Percentiles rank a stretch among this genome's conserved stretches.
Conservation (phyloP, 2,797 vertebrate species). For the Gephyroberyx darwinii region DNA sequence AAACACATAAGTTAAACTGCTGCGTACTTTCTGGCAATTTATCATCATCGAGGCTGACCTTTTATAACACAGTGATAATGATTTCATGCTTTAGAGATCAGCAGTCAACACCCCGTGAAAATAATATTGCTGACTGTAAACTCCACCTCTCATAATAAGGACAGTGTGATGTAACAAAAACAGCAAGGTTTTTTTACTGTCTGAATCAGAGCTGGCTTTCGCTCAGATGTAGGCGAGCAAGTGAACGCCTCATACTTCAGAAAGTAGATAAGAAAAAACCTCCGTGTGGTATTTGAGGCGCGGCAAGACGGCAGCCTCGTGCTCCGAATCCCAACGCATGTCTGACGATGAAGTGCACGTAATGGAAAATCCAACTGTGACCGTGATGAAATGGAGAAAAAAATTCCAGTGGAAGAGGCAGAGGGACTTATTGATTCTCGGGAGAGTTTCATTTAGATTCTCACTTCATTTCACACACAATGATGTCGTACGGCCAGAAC, state of each 20-base stretch:
- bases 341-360: constrained; percentile 33
- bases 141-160: too few species aligned
- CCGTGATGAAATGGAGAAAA: constrained; percentile 37
- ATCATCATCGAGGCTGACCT: constrained; percentile 19
- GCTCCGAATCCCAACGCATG: constrained; percentile 32
- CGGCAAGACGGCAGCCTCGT: constrained; percentile 2
- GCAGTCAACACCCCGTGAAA: background rate
- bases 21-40: constrained; percentile 3
- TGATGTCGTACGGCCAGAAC: constrained; percentile 23
- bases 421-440: constrained; percentile 13
- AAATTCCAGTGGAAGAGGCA: constrained; percentile 9
- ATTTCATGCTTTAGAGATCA: constrained; percentile 17
- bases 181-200: too few species aligned
- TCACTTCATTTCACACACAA: constrained; percentile 45
- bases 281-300: background rate
- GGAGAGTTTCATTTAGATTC: constrained; percentile 40
- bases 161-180: background rate
- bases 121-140: constrained; percentile 7
- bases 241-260: background rate
- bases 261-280: background rate
- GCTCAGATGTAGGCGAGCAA: too few species aligned
- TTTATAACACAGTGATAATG: constrained; percentile 16
- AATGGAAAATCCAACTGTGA: constrained; percentile 53
- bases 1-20: constrained; percentile 35
- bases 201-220: too few species aligned